phyloP scores from a whole-genome alignment of 2,888 invertebrate species.

The Mythimna ferrago region DNA sequence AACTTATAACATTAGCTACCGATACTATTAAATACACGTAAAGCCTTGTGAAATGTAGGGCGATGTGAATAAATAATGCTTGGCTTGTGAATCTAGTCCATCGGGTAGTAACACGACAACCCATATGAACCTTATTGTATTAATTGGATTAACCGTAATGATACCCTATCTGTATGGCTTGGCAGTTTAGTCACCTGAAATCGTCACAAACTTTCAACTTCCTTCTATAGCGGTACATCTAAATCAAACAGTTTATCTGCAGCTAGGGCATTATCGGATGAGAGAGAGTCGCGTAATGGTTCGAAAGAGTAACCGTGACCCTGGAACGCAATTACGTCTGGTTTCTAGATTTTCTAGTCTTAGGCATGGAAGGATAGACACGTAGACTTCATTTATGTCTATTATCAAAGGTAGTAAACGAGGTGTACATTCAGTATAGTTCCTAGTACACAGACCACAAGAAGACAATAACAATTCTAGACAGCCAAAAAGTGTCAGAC shows the following conservation, averaged over 20 bases:
- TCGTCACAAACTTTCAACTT: background rate
- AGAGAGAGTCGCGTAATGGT: too few species aligned
- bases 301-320: too few species aligned
- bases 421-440: too few species aligned
- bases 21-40: constrained; percentile 27
- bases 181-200: background rate
- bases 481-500: too few species aligned
- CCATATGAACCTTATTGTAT: constrained; percentile 23
- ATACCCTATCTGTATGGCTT: background rate
- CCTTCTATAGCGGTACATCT: background rate
- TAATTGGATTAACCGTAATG: constrained; percentile 26
- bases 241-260: too few species aligned
- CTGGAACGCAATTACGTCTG: too few species aligned
- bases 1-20: constrained; percentile 15
- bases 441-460: too few species aligned
- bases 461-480: too few species aligned
- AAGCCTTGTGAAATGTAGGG: constrained; percentile 50
- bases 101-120: constrained; percentile 39
- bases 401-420: too few species aligned
- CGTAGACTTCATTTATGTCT: too few species aligned
- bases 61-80: constrained; percentile 50
- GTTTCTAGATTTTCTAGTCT: too few species aligned
- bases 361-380: too few species aligned
- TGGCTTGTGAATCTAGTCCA: constrained; percentile 53
- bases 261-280: background rate